phyloP scores from a whole-genome alignment of 37 sponge, comb jelly and placozoan species.

The Halichondria panicea region DNA sequence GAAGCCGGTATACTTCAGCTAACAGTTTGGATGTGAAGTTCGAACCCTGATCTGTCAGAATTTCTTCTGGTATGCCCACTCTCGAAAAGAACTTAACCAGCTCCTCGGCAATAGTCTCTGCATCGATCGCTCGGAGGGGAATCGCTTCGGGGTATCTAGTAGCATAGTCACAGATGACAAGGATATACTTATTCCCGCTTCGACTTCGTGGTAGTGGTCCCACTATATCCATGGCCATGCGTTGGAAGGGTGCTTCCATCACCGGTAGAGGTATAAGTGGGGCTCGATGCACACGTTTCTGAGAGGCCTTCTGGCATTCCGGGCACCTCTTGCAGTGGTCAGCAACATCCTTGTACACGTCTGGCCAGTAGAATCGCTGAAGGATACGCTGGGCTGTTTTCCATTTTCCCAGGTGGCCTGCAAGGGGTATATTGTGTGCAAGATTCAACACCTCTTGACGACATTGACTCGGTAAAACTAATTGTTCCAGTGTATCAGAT shows the following conservation, averaged over 20 bases:
- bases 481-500: background rate
- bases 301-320: constrained; percentile 25
- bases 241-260: too few relatives aligned
- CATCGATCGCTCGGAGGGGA: constrained; percentile 34
- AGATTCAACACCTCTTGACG: background rate
- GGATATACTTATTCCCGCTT: constrained; percentile 23
- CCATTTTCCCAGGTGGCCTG: background rate
- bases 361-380: constrained; percentile 32
- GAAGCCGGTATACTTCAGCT: constrained; percentile 11
- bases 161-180: constrained; percentile 45
- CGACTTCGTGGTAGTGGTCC: too few relatives aligned
- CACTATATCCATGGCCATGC: too few relatives aligned
- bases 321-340: constrained; percentile 18
- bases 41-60: constrained; percentile 52
- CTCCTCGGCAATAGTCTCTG: constrained; percentile 53
- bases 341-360: constrained; percentile 25
- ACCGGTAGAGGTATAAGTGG: too few relatives aligned
- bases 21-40: constrained; percentile 38
- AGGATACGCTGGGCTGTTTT: constrained; percentile 1
- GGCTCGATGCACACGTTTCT: too few relatives aligned
- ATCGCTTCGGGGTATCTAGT: constrained; percentile 51
- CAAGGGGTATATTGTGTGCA: background rate
- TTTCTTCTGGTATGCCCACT: constrained; percentile 51
- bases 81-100: constrained; percentile 36
- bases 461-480: background rate